phyloP scores from a whole-genome alignment of 2,113 vertebrate genomes.

The Pantherophis guttatus region DNA sequence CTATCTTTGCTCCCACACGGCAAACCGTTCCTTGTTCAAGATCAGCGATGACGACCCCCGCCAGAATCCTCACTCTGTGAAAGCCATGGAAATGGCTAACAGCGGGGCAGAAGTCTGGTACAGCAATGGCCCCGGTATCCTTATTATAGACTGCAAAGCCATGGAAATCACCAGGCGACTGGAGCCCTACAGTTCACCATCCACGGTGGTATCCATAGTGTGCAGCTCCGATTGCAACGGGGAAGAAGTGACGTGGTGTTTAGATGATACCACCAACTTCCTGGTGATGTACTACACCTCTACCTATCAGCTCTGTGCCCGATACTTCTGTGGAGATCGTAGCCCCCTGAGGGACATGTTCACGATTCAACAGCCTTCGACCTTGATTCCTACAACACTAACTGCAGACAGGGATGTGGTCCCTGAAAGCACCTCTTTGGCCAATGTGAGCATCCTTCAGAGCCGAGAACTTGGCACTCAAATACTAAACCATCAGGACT shows the following conservation, averaged over 20 bases:
- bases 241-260: slow-evolving; percentile 89
- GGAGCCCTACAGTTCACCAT: slow-evolving; percentile 80
- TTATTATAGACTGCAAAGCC: slow-evolving; percentile 76
- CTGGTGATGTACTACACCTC: slow-evolving; percentile 84
- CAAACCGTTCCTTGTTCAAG: slow-evolving; percentile 82
- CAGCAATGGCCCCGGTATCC: slow-evolving; percentile 88
- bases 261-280: slow-evolving; percentile 82
- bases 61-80: slow-evolving; percentile 85
- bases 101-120: slow-evolving; percentile 90
- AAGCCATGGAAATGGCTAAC: slow-evolving; percentile 79
- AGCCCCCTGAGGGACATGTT: slow-evolving; percentile 88
- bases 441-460: slow-evolving; percentile 75
- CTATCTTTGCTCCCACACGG: slow-evolving; percentile 90
- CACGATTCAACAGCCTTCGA: slow-evolving; percentile 61
- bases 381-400: slow-evolving; percentile 2
- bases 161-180: slow-evolving; percentile 80
- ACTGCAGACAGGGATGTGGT: neutral
- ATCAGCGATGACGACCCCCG: slow-evolving; percentile 82
- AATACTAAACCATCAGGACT: slow-evolving; percentile 87
- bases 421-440: neutral
- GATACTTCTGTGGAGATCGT: slow-evolving; percentile 86
- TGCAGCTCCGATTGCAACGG: slow-evolving; percentile 77
- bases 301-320: slow-evolving; percentile 84
- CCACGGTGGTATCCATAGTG: slow-evolving; percentile 73
- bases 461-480: slow-evolving; percentile 83